Evolutionary conservation across 92 coral and sea anemone species (phyloP).

Genomic region (Zoanthus solanderi): DNA sequence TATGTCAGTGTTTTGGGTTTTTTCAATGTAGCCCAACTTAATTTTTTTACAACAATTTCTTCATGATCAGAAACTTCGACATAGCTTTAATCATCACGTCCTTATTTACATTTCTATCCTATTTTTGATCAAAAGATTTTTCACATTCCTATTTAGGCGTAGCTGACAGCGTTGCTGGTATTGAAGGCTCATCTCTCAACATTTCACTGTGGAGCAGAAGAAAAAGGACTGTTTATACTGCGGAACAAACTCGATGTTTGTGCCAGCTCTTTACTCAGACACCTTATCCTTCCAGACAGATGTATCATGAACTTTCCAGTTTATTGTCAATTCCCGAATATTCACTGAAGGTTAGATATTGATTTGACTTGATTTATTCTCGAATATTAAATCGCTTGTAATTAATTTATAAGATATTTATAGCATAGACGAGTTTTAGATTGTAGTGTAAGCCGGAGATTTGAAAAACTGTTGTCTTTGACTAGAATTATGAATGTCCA

Average conservation of each 20-base stretch:
- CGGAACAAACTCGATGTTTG: not conserved
- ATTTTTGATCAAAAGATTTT: not conserved
- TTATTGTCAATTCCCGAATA: not conserved
- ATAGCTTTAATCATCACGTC: no score
- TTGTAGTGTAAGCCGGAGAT: no score
- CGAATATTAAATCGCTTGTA: no score
- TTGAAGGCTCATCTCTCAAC: not conserved
- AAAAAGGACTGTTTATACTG: conserved; percentile 2
- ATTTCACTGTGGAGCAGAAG: not conserved
- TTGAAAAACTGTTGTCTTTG: no score
- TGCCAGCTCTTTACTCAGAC: not conserved
- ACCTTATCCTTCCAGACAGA: not conserved
- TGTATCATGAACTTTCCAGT: not conserved
- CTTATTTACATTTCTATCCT: no score
- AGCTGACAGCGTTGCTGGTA: not conserved
- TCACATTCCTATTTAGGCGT: not conserved
- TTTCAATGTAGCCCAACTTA: no score
- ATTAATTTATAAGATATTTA: not conserved
- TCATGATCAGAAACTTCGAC: no score
- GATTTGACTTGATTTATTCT: not conserved
- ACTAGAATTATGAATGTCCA: no score
- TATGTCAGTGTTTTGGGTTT: no score
- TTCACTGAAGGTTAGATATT: not conserved
- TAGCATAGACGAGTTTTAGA: no score
- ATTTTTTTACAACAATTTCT: no score